Conservation (phyloP, 2,113 vertebrate species). For the Corvus cornix region DNA sequence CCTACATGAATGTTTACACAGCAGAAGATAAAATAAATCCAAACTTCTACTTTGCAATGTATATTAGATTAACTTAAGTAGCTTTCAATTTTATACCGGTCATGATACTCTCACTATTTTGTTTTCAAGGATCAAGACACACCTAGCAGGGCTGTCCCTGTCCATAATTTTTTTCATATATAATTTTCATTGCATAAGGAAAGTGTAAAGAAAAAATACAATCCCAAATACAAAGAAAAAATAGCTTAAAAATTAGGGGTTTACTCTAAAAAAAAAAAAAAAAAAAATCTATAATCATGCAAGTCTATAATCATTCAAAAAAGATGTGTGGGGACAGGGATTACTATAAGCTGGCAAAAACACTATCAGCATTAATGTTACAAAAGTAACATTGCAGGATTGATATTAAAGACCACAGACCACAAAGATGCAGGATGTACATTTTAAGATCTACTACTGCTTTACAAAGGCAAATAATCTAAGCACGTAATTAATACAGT, state of each 20-base stretch:
- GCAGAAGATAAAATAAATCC: neutral
- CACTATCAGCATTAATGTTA: neutral
- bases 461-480: neutral
- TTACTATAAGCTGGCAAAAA: neutral
- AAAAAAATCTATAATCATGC: no score
- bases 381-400: neutral
- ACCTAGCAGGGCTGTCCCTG: fast-evolving
- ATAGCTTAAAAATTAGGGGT: fast-evolving
- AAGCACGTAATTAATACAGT: neutral
- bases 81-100: neutral
- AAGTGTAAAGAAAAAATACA: neutral
- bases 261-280: neutral
- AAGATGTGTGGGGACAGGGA: fast-evolving
- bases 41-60: neutral
- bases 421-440: neutral
- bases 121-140: neutral
- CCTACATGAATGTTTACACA: neutral
- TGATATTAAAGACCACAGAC: neutral
- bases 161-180: neutral
- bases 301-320: neutral
- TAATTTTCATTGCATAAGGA: neutral
- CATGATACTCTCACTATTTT: neutral
- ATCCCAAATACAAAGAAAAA: neutral
- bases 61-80: neutral
- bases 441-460: neutral